Conservation (phyloP, 1,140 invertebrate genomes). For the Heliothis subflexa region DNA sequence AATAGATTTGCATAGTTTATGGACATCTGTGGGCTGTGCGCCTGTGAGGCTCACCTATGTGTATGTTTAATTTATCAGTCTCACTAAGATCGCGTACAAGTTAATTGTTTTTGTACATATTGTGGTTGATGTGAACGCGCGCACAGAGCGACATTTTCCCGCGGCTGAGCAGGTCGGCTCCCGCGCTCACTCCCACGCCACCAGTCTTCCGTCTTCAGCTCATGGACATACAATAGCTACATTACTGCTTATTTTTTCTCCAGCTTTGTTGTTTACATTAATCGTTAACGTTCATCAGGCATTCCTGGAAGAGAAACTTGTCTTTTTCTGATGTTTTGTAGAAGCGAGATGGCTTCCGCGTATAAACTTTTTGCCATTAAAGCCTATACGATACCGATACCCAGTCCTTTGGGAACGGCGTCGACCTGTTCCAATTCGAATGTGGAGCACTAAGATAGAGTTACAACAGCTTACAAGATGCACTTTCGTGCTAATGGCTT, state of each 20-base stretch:
- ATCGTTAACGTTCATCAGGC: slow-evolving; percentile 69
- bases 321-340: slow-evolving; percentile 75
- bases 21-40: background rate
- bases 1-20: slow-evolving; percentile 28
- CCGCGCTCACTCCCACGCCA: slow-evolving; percentile 71
- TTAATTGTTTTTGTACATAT: slow-evolving; percentile 51
- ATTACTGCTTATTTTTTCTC: slow-evolving; percentile 78
- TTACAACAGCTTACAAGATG: slow-evolving; percentile 8
- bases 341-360: slow-evolving; percentile 76
- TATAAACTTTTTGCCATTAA: slow-evolving; percentile 67
- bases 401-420: slow-evolving; percentile 63
- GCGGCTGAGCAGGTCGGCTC: slow-evolving; percentile 66
- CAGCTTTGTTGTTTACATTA: slow-evolving; percentile 74
- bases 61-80: background rate
- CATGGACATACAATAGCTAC: slow-evolving; percentile 76
- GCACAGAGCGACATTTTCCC: slow-evolving; percentile 74
- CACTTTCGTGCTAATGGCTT: background rate
- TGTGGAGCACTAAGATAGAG: slow-evolving; percentile 54
- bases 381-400: slow-evolving; percentile 50
- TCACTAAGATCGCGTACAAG: slow-evolving; percentile 3
- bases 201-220: slow-evolving; percentile 68
- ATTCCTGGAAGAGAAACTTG: slow-evolving; percentile 77
- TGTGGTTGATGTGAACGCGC: slow-evolving; percentile 68
- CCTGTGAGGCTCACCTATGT: slow-evolving; percentile 7
- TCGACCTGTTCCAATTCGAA: slow-evolving; percentile 68